Evolutionary conservation across 2,797 vertebrate species (phyloP), one percentile per base, ranked within the genome.

Genomic region (Tiaroga cobitis): DNA sequence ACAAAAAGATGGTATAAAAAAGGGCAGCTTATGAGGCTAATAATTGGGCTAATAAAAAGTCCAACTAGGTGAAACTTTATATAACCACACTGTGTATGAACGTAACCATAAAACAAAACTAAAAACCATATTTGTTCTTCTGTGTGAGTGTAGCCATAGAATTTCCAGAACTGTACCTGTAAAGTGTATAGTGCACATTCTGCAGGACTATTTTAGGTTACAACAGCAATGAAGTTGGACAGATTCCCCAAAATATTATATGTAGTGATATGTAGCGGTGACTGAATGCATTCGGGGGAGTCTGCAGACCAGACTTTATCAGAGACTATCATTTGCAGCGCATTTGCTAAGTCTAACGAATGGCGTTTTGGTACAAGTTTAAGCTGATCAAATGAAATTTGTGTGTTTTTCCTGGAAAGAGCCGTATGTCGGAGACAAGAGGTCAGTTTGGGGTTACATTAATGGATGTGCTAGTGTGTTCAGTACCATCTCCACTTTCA

Each of bases 381-480:
- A 69, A 83, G 54, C 82, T 74, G 88, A 84, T 76, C 46, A 80
- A 51, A 78, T 79, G 59, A 69, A 79, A 67, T 87, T 51, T 32
- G 39, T 29, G 69, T 80, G 78, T 88, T 88, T 88, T 87, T 87
- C 85, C 86, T 87, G 84, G 84, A 87, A 84, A 54, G 72, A 86
- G 24, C 56, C n/a, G 56, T n/a, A 63, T 18, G 39, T 74, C 8
- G 8, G 32, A 89, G 81, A 8, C 81, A 86, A 11, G 24, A 86
- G 86, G 88, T 86, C 88, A 87, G 16, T 65, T 82, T 49, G 81
- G 78, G 82, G 61, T 86, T 83, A 49, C 70, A 69, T 83, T 77
- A 88, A 89, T 89, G 86, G 74, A 89, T 88, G 88, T 51, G 81
- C 46, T 59, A 26, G 21, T 73, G 82, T 43, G 41, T 83, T 70